Evolutionary conservation across 2,113 vertebrate species (phyloP).

Genomic region (Trogon surrucura): DNA sequence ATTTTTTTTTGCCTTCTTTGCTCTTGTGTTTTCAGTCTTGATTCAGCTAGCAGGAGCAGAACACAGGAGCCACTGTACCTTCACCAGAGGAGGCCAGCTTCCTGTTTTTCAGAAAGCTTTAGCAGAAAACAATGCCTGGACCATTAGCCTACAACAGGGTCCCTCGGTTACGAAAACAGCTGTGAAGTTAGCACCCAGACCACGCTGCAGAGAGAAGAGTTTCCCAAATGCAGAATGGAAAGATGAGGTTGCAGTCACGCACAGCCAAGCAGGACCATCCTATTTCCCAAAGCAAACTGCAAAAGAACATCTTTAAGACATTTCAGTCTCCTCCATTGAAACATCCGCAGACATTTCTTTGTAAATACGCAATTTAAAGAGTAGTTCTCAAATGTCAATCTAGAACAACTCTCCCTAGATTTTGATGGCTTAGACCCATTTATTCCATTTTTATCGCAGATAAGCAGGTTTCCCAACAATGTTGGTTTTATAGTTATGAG

Average conservation of each 20-base stretch:
- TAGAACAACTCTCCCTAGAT: background rate
- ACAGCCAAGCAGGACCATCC: background rate
- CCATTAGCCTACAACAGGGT: background rate
- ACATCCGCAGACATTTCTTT: background rate
- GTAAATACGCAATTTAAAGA: background rate
- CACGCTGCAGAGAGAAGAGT: background rate
- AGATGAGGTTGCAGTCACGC: fast-evolving
- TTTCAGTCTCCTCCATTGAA: background rate
- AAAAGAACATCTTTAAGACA: background rate
- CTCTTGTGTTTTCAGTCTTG: background rate
- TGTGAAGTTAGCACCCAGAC: background rate
- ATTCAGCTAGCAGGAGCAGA: background rate
- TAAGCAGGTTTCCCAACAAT: background rate
- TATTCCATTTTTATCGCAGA: background rate
- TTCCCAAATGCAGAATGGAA: background rate
- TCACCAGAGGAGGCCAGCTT: background rate
- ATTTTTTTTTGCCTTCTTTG: too few species aligned
- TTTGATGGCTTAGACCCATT: background rate
- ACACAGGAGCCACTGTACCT: background rate
- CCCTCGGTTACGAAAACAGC: background rate
- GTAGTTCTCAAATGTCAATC: background rate
- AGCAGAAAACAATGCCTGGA: background rate
- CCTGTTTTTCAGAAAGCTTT: background rate
- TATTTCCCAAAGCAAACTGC: background rate
- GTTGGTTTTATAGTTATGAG: background rate